A percentile compares a stretch with the other conserved stretches of the same genome.
Conservation (phyloP, 2,888 invertebrate species). For the Kryphioiulus occultus region DNA sequence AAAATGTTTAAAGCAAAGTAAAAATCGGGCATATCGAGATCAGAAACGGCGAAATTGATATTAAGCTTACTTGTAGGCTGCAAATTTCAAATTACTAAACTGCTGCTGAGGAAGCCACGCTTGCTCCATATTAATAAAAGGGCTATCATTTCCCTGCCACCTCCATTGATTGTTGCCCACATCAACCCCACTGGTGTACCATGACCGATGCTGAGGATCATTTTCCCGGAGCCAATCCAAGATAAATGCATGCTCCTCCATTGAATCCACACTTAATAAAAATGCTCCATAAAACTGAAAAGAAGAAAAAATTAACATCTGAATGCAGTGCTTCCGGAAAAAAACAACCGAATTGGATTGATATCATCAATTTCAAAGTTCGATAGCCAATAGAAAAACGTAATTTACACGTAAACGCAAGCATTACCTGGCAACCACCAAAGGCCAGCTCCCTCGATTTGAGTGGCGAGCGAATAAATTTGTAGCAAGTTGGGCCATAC, state of each 20-base stretch:
- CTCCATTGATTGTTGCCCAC: slow-evolving; percentile 58
- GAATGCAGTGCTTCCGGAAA: no score
- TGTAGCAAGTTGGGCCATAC: slow-evolving; percentile 82
- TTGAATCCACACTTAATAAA: slow-evolving; percentile 77
- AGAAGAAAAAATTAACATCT: slow-evolving; percentile 40
- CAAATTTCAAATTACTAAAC: slow-evolving; percentile 70
- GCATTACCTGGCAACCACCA: slow-evolving; percentile 73
- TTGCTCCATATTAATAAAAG: slow-evolving; percentile 79
- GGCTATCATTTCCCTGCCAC: slow-evolving; percentile 79
- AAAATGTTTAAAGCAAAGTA: background rate
- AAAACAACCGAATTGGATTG: no score
- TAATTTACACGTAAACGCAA: no score
- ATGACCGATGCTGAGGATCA: slow-evolving; percentile 85
- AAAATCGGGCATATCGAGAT: background rate
- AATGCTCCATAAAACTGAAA: slow-evolving; percentile 75
- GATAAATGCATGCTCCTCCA: slow-evolving; percentile 88
- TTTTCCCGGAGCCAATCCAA: slow-evolving; percentile 79
- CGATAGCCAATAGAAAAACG: background rate
- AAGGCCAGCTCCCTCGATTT: slow-evolving; percentile 81
- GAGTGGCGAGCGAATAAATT: slow-evolving; percentile 86
- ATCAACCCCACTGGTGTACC: slow-evolving; percentile 78
- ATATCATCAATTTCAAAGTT: no score
- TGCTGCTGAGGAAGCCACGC: slow-evolving; percentile 74
- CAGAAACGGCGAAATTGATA: background rate
- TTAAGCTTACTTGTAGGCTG: slow-evolving; percentile 74